phyloP scores from a whole-genome alignment of 1,140 invertebrate species.

The Drosophila kepulauana region DNA sequence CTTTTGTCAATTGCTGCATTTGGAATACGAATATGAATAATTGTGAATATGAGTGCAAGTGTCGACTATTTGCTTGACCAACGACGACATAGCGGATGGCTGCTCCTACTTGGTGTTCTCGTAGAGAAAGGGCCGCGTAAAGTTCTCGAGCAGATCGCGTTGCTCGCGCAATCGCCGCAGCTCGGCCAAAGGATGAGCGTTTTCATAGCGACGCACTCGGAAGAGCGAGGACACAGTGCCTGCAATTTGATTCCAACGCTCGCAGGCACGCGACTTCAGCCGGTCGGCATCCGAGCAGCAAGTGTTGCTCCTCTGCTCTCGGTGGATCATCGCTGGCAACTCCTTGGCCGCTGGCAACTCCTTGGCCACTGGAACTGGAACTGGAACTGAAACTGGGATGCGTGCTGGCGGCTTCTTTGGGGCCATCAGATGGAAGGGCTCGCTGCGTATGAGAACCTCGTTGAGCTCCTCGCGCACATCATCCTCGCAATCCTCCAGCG shows the following conservation, averaged over 20 bases:
- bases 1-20: too few relatives aligned
- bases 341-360: too few relatives aligned
- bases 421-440: slow-evolving; percentile 16
- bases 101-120: slow-evolving; percentile 23
- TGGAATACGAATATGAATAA: slow-evolving; percentile 14
- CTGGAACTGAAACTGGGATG: too few relatives aligned
- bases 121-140: slow-evolving; percentile 60
- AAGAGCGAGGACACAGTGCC: slow-evolving; percentile 58
- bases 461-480: slow-evolving; percentile 55
- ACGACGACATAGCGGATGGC: slow-evolving; percentile 1
- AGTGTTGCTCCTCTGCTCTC: background rate
- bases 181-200: slow-evolving; percentile 47
- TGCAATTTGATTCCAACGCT: slow-evolving; percentile 63
- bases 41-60: background rate
- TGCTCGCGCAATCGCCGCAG: slow-evolving; percentile 56
- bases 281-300: background rate
- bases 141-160: slow-evolving; percentile 59
- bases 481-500: slow-evolving; percentile 56
- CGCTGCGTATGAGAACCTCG: slow-evolving; percentile 61
- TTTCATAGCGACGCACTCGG: slow-evolving; percentile 40
- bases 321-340: too few relatives aligned
- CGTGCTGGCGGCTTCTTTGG: background rate
- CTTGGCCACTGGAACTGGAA: too few relatives aligned
- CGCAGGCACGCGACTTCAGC: slow-evolving; percentile 41
- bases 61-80: too few relatives aligned